Base-by-base conservation (phyloP, 2,113 vertebrate genomes). In the Podarcis muralis region DNA sequence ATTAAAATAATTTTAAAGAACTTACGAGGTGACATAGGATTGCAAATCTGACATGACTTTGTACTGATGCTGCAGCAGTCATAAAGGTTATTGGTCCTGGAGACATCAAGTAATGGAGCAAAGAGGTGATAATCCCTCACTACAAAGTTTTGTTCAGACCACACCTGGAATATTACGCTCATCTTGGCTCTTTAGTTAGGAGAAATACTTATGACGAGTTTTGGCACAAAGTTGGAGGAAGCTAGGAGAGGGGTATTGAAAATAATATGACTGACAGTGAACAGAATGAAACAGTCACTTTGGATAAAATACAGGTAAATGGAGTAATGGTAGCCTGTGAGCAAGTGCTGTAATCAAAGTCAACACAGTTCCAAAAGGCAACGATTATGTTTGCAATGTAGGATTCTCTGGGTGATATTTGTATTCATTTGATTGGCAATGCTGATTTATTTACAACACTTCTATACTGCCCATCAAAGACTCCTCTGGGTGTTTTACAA, bases 231-330 rank as follows among this genome's bases (percentile, higher is more conserved):
- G 81, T 30, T 89, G 87, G 88, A 92, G 78, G 16, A 48, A 72
- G 83, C 35, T 87, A 90, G 85, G 84, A 84, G 66, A 90, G 89
- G 40, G 85, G 59, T 74, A 66, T 62, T 87, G 86, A 72, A 43
- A 91, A 84, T 85, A 85, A 89, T 83, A 87, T 59, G 72, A 89
- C 74, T n/a, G 92, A 91, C 91, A 90, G 90, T 93, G 23, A 92
- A 91, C 94, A 35, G 15, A 89, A 82, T 69, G 89, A 94, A 92
- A 94, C 90, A 79, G n/a, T 83, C 74, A 88, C 12, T 76, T 93
- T 94, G 88, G 88, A 92, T 86, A 84, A 82, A 53, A 62, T 7
- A 20, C 71, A 91, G 82, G 91, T 90, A 53, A 91, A 80, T 86
- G 83, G 92, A 93, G 84, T 88, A 40, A 40, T 65, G 87, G 91